Evolutionary conservation across 2,797 vertebrate genomes (phyloP).

Genomic region (Melopsittacus undulatus): DNA sequence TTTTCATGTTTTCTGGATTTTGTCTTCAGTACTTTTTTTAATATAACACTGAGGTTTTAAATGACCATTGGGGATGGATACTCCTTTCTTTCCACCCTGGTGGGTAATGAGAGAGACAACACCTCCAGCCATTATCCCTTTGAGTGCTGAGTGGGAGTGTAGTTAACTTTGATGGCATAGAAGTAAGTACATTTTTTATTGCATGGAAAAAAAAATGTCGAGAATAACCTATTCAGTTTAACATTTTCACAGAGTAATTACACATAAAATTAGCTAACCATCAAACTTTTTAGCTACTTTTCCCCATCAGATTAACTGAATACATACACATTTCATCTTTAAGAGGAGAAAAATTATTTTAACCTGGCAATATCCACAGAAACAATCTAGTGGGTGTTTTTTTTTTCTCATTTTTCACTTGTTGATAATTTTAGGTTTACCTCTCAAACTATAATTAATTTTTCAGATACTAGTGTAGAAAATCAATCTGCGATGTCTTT

Average conservation of each 20-base stretch:
- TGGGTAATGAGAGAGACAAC: slow-evolving; percentile 78
- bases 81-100: slow-evolving; percentile 73
- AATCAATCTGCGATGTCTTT: neutral
- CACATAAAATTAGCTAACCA: slow-evolving; percentile 64
- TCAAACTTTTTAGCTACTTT: slow-evolving; percentile 52
- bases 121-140: slow-evolving; percentile 73
- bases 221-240: slow-evolving; percentile 68
- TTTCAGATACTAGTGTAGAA: neutral
- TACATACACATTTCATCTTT: slow-evolving; percentile 32
- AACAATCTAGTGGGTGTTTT: neutral
- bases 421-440: neutral
- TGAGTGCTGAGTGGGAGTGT: slow-evolving; percentile 75
- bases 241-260: slow-evolving; percentile 69
- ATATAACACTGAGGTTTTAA: slow-evolving; percentile 78
- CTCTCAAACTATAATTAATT: neutral
- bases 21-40: slow-evolving; percentile 71
- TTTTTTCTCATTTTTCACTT: neutral
- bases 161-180: slow-evolving; percentile 69
- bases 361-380: neutral
- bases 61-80: slow-evolving; percentile 76
- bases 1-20: slow-evolving; percentile 79
- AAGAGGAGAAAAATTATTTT: slow-evolving; percentile 28
- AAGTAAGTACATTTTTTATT: slow-evolving; percentile 68
- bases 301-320: slow-evolving; percentile 23
- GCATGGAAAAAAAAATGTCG: slow-evolving; percentile 10